Evolutionary conservation across 2,113 vertebrate species (phyloP), one percentile per base, ranked within the genome.

Genomic region (Pteropus alecto): DNA sequence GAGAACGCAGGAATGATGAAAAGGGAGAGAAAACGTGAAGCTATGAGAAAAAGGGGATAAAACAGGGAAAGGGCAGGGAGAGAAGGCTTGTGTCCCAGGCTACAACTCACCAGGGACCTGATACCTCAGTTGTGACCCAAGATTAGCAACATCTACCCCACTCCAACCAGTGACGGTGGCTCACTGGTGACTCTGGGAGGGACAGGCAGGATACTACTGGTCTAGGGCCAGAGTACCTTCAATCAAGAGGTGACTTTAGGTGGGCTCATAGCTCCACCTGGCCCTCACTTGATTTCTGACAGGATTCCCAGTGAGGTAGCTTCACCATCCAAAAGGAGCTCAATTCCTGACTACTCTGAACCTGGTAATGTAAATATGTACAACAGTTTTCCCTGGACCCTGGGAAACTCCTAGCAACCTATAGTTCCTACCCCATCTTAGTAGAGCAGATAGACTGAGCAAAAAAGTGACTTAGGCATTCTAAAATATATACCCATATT

Each of bases 61-160:
- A 88, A 63, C 5, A 0, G 56, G n/a, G 21, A 54, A 82, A 51
- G 6, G 30, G 7, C 2, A 24, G 18, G 11, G 12, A 60, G 6
- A 26, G 5, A 71, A n/a, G 43, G 33, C 12, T 48, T 68, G 7
- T 89, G 61, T 33, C 16, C 30, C 21, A 22, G 85, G 71, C 78
- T 54, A 97, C 98, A 97, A 46, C 70, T 87, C 83, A 97, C 97
- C 98, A 98, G 98, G 41, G 65, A 28, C 35, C 19, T 8, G 10
- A 48, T 41, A 21, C 43, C 46, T 87, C 43, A 61, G 38, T 26
- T 46, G 58, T 46, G 61, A 58, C 15, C 28, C 79, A 89, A 46
- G 73, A 77, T 6, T 3, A 95, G 73, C 30, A 73, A 90, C 3
- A 28, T 58, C 58, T 87, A 51, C 18, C 65, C 35, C 12, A 51